phyloP scores from a whole-genome alignment of 2,113 vertebrate species.

The Promerops cafer region DNA sequence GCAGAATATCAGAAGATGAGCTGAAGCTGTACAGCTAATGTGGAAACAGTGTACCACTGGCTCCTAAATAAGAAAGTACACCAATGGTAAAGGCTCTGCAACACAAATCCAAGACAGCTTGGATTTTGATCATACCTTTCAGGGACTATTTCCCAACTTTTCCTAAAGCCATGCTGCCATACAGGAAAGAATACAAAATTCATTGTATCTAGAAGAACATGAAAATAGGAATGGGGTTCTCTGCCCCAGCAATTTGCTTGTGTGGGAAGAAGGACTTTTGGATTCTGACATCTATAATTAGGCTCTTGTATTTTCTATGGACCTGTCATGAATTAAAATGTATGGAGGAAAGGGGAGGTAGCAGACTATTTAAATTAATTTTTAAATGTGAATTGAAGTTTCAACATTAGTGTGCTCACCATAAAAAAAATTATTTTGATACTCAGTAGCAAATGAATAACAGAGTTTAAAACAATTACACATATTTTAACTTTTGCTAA shows the following conservation, averaged over 20 bases:
- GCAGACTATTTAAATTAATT: neutral
- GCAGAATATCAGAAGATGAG: constrained; percentile 17
- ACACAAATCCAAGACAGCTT: neutral
- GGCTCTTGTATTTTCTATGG: neutral
- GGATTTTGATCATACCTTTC: neutral
- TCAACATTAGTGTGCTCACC: neutral
- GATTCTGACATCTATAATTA: neutral
- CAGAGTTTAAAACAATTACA: neutral
- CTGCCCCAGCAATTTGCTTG: neutral
- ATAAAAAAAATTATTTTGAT: neutral
- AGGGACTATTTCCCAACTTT: neutral
- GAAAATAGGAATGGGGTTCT: neutral
- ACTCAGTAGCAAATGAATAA: neutral
- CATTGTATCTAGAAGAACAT: neutral
- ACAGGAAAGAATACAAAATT: neutral
- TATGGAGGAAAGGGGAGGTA: neutral
- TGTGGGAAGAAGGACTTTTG: neutral
- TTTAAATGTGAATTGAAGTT: neutral
- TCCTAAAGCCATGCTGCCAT: neutral
- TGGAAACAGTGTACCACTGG: neutral
- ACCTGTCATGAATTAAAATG: neutral
- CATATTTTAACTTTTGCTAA: neutral
- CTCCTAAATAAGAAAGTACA: neutral
- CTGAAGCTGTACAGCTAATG: neutral
- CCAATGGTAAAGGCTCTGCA: neutral